A percentile compares a stretch with the other conserved stretches of the same genome.
Evolutionary conservation across 2,888 invertebrate genomes (phyloP).

Genomic region (Trachelus stipa): DNA sequence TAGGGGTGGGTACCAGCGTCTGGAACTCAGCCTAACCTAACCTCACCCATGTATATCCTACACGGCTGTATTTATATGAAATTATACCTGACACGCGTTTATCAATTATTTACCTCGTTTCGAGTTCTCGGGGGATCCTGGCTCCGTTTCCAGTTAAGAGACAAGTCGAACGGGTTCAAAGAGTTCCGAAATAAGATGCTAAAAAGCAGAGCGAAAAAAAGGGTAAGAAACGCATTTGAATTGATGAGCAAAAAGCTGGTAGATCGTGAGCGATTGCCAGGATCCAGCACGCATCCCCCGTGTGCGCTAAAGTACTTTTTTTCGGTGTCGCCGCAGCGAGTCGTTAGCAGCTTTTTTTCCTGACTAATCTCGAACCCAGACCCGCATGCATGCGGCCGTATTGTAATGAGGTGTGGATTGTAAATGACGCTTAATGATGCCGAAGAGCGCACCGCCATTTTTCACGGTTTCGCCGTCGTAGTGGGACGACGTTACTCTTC

Average conservation of each 20-base stretch:
- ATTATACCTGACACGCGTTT: not conserved
- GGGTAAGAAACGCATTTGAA: slow-evolving; percentile 36
- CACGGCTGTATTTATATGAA: not conserved
- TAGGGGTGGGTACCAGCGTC: not conserved
- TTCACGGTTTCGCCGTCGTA: slow-evolving; percentile 41
- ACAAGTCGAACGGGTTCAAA: not conserved
- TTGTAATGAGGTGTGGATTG: slow-evolving; percentile 62
- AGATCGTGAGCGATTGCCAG: slow-evolving; percentile 50
- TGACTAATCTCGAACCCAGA: slow-evolving; percentile 49
- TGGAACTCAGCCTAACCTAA: not conserved
- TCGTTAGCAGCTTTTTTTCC: slow-evolving; percentile 59
- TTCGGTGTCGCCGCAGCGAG: slow-evolving; percentile 44
- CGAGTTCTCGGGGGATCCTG: not conserved
- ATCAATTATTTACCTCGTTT: not conserved
- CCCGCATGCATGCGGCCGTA: slow-evolving; percentile 43
- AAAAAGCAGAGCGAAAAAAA: not conserved
- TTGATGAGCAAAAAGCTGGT: slow-evolving; percentile 56
- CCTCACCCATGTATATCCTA: not conserved
- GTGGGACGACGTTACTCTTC: not conserved
- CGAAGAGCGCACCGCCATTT: slow-evolving; percentile 49
- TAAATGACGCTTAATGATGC: slow-evolving; percentile 61
- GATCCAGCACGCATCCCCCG: slow-evolving; percentile 30
- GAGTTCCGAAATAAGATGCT: not conserved
- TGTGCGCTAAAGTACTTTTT: slow-evolving; percentile 46
- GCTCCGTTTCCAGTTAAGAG: not conserved